Conservation (phyloP, 1,140 invertebrate genomes). For the Atopsyche davidsoni region DNA sequence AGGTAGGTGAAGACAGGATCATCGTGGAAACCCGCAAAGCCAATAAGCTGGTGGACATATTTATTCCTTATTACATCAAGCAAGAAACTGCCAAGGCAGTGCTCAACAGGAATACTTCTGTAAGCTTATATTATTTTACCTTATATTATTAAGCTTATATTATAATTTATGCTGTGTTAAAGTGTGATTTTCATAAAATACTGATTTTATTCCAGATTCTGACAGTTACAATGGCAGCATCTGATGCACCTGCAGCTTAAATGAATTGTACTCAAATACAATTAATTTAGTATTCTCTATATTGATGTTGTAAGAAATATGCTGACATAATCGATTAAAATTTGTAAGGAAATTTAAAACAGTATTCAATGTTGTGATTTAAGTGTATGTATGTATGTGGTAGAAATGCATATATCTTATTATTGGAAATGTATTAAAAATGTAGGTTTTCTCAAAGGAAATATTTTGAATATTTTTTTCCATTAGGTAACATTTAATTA, state of each 20-base stretch:
- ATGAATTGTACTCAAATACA: too few relatives aligned
- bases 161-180: constrained; percentile 10
- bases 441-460: too few relatives aligned
- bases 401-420: too few relatives aligned
- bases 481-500: too few relatives aligned
- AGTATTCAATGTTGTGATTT: too few relatives aligned
- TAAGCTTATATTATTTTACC: constrained; percentile 35
- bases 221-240: constrained; percentile 35
- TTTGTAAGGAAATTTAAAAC: too few relatives aligned
- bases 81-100: constrained; percentile 52
- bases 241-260: constrained; percentile 4
- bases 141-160: constrained; percentile 2
- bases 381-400: too few relatives aligned
- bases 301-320: too few relatives aligned
- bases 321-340: too few relatives aligned
- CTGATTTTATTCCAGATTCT: constrained; percentile 36
- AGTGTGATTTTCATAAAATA: constrained; percentile 4
- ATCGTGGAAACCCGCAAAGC: constrained; percentile 54
- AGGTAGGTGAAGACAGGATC: constrained; percentile 67
- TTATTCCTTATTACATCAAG: constrained; percentile 56
- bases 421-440: too few relatives aligned
- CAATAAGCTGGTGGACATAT: constrained; percentile 60
- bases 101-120: constrained; percentile 56
- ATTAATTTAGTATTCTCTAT: too few relatives aligned
- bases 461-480: too few relatives aligned